Percentiles rank a stretch among this genome's conserved stretches.
Conservation (phyloP, 2,888 invertebrate species). For the Aplocera efformata region DNA sequence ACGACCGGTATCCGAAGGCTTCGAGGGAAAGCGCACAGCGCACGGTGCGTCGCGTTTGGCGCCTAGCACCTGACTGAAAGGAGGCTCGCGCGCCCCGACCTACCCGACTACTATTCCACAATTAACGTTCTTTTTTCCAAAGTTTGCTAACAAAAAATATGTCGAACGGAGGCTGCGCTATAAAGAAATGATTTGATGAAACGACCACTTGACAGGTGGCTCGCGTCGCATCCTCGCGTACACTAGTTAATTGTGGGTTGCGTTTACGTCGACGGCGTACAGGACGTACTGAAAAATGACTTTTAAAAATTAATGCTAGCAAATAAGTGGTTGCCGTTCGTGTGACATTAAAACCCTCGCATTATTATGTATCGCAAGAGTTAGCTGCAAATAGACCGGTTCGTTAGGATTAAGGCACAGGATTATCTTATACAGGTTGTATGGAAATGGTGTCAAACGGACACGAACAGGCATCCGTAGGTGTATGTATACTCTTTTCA, state of each 20-base stretch:
- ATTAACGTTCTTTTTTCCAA: conserved; percentile 71
- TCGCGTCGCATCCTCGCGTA: conserved; percentile 63
- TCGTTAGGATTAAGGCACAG: conserved; percentile 21
- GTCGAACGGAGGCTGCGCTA: conserved; percentile 68
- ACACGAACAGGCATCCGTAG: neutral
- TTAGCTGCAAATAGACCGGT: conserved; percentile 45
- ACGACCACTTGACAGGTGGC: conserved; percentile 76
- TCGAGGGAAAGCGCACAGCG: conserved; percentile 41
- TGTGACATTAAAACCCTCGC: conserved; percentile 59
- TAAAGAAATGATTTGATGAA: conserved; percentile 80
- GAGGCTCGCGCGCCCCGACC: conserved; percentile 75
- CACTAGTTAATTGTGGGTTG: conserved; percentile 69
- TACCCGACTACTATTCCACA: conserved; percentile 69
- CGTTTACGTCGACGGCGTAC: conserved; percentile 53
- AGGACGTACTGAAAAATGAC: conserved; percentile 69
- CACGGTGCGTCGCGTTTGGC: conserved; percentile 67
- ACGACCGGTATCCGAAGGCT: conserved; percentile 48
- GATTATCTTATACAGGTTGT: conserved; percentile 12
- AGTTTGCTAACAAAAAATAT: conserved; percentile 67
- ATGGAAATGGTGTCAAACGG: neutral
- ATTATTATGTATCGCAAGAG: conserved; percentile 50
- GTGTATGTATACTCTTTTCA: too few species aligned
- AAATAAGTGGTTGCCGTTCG: conserved; percentile 66
- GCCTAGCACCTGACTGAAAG: conserved; percentile 75
- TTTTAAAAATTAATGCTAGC: conserved; percentile 70